Evolutionary conservation across 2,888 invertebrate genomes (phyloP).

Genomic region (Drosophila neonasuta): DNA sequence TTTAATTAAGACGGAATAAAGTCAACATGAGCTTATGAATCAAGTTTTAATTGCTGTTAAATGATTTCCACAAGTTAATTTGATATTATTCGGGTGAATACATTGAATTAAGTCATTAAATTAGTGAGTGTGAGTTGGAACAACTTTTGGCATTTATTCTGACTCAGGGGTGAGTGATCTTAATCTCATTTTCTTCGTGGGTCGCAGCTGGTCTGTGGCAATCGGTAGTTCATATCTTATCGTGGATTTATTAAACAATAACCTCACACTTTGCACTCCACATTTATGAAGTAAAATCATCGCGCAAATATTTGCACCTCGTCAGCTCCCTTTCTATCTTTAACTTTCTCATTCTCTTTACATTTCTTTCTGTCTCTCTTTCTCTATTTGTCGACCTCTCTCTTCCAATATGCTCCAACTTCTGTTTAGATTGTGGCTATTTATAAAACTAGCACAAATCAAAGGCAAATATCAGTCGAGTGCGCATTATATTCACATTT

Average conservation of each 20-base stretch:
- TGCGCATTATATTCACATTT: slow-evolving; percentile 48
- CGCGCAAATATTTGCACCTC: slow-evolving; percentile 58
- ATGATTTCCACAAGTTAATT: slow-evolving; percentile 4
- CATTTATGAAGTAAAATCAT: slow-evolving; percentile 44
- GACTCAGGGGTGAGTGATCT: slow-evolving; percentile 16
- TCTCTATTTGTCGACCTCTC: background rate
- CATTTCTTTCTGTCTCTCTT: background rate
- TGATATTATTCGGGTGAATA: background rate
- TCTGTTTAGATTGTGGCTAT: slow-evolving; percentile 14
- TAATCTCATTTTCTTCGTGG: slow-evolving; percentile 3
- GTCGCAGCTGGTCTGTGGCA: slow-evolving; percentile 31
- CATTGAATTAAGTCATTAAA: background rate
- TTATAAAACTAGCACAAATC: slow-evolving; percentile 29
- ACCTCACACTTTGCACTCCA: slow-evolving; percentile 15
- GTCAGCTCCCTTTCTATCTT: slow-evolving; percentile 18
- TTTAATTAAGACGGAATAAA: slow-evolving; percentile 14
- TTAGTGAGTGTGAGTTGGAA: background rate
- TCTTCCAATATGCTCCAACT: background rate
- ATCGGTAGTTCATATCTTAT: slow-evolving; percentile 54
- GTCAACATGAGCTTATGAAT: background rate
- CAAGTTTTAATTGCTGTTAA: background rate
- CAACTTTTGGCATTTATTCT: slow-evolving; percentile 1
- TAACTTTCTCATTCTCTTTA: slow-evolving; percentile 2
- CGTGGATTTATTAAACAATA: slow-evolving; percentile 32
- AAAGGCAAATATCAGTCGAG: slow-evolving; percentile 40